phyloP scores from a whole-genome alignment of 2,888 invertebrate species.

The Synanthedon myopaeformis region DNA sequence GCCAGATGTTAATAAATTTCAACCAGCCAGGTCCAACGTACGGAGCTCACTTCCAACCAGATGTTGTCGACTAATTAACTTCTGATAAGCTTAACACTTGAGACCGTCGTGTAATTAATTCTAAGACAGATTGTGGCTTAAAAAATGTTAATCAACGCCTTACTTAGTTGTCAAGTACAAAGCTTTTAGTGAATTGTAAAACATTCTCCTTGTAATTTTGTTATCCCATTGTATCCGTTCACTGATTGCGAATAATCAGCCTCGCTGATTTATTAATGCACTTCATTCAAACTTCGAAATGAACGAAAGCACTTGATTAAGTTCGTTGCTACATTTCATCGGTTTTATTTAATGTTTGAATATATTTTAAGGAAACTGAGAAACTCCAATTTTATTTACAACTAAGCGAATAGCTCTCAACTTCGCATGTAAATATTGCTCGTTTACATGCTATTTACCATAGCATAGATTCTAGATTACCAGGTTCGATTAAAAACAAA shows the following conservation, averaged over 20 bases:
- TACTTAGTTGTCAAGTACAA: too few relatives aligned
- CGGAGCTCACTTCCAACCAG: slow-evolving; percentile 17
- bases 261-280: not conserved
- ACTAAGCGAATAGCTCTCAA: too few relatives aligned
- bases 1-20: too few relatives aligned
- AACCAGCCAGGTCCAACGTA: too few relatives aligned
- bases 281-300: not conserved
- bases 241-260: not conserved
- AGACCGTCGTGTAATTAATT: slow-evolving; percentile 21
- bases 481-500: too few relatives aligned
- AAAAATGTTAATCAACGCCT: too few relatives aligned
- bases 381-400: too few relatives aligned
- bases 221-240: not conserved
- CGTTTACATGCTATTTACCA: too few relatives aligned
- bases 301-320: slow-evolving; percentile 3
- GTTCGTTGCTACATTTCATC: not conserved
- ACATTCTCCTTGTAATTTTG: not conserved
- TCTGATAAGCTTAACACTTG: slow-evolving; percentile 38
- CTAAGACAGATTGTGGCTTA: not conserved
- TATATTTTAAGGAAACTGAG: too few relatives aligned
- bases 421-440: too few relatives aligned
- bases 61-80: slow-evolving; percentile 49
- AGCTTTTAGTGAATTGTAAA: not conserved
- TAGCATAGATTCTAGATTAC: too few relatives aligned
- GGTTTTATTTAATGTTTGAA: too few relatives aligned